Percentiles rank a stretch among this genome's conserved stretches.
Evolutionary conservation across 2,113 vertebrate species (phyloP).

Genomic region (Puffinus mauretanicus): DNA sequence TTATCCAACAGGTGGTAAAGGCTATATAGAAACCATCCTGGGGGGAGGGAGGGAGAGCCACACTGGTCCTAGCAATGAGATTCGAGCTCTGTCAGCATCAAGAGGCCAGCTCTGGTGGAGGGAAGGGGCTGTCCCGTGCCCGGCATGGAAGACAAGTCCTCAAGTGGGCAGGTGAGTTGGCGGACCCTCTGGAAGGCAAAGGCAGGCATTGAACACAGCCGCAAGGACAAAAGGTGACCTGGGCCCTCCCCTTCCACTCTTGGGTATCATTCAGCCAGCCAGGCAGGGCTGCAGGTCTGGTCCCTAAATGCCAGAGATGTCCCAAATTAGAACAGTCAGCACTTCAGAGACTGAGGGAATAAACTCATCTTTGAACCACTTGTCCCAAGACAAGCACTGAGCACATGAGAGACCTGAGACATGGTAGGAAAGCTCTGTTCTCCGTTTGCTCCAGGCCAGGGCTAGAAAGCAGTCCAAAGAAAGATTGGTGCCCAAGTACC

Average conservation of each 20-base stretch:
- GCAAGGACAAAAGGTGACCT: background rate
- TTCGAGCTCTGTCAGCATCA: slow-evolving; percentile 66
- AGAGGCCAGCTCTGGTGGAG: slow-evolving; percentile 35
- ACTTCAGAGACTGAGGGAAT: background rate
- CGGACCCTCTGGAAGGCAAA: slow-evolving; percentile 71
- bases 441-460: background rate
- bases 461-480: background rate
- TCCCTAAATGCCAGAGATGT: background rate
- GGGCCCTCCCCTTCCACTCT: background rate
- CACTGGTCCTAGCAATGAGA: slow-evolving; percentile 65
- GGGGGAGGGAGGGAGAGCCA: background rate
- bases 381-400: background rate
- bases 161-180: slow-evolving; percentile 75
- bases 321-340: background rate
- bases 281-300: background rate
- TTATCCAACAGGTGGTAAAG: background rate
- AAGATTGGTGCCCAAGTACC: background rate
- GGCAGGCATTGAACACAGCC: background rate
- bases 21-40: background rate
- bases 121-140: background rate
- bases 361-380: background rate
- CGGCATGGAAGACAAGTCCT: slow-evolving; percentile 63
- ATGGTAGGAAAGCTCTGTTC: background rate
- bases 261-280: background rate
- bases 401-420: background rate